Evolutionary conservation across 2,888 invertebrate genomes (phyloP).

Genomic region (Dioctria linearis): DNA sequence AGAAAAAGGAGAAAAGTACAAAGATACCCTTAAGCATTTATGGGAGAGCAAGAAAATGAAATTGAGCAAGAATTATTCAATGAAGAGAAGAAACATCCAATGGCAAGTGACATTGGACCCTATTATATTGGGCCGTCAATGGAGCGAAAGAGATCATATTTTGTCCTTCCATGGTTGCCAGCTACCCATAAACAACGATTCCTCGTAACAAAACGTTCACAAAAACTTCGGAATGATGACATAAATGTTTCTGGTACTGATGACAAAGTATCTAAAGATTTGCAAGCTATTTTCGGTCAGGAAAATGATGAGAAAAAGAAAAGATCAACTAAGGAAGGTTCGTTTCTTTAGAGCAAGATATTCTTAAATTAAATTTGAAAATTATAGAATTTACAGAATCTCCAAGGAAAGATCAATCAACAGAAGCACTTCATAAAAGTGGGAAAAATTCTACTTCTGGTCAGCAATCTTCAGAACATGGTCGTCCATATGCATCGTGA

Average conservation of each 20-base stretch:
- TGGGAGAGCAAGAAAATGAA: slow-evolving; percentile 69
- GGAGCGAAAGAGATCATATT: slow-evolving; percentile 68
- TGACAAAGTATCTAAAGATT: slow-evolving; percentile 79
- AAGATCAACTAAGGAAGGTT: slow-evolving; percentile 65
- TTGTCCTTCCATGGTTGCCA: slow-evolving; percentile 70
- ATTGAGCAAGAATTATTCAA: slow-evolving; percentile 66
- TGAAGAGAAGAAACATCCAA: slow-evolving; percentile 61
- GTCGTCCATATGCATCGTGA: slow-evolving; percentile 67
- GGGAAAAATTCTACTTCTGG: slow-evolving; percentile 18
- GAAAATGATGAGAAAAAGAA: slow-evolving; percentile 73
- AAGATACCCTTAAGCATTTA: slow-evolving; percentile 66
- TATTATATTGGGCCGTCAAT: slow-evolving; percentile 62
- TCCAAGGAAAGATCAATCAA: background rate
- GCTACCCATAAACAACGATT: slow-evolving; percentile 74
- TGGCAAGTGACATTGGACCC: slow-evolving; percentile 29
- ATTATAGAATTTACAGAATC: background rate
- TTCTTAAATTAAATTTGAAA: background rate
- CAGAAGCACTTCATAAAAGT: slow-evolving; percentile 7
- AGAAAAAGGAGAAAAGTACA: slow-evolving; percentile 68
- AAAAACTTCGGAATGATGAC: slow-evolving; percentile 60
- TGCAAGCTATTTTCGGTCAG: slow-evolving; percentile 78
- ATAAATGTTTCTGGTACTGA: slow-evolving; percentile 73
- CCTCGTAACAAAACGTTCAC: slow-evolving; percentile 79
- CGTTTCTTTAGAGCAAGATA: background rate
- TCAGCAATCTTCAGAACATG: slow-evolving; percentile 62